phyloP scores from a whole-genome alignment of 2,888 invertebrate species.

The Leptothorax acervorum region DNA sequence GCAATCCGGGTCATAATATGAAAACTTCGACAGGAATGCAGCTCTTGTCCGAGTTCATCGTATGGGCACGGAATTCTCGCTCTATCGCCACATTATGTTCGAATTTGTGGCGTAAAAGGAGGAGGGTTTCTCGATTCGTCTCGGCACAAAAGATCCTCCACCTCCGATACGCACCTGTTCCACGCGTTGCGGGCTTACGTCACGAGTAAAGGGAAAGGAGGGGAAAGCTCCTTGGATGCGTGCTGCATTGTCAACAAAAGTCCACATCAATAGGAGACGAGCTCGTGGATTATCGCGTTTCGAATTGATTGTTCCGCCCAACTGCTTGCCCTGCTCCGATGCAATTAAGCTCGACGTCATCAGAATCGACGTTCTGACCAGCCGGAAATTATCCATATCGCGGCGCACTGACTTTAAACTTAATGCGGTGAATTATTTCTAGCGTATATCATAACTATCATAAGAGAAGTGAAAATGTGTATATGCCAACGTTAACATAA shows the following conservation, averaged over 20 bases:
- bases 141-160: conserved; percentile 36
- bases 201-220: conserved; percentile 40
- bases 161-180: conserved; percentile 45
- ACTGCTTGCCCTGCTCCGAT: background rate
- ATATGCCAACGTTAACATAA: background rate
- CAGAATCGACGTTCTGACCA: background rate
- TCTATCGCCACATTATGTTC: conserved; percentile 41
- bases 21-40: conserved; percentile 39
- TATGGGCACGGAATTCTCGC: conserved; percentile 33
- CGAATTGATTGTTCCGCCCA: conserved; percentile 17
- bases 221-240: conserved; percentile 24
- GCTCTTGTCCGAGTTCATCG: conserved; percentile 10
- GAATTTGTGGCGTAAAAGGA: conserved; percentile 31
- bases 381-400: conserved; percentile 8
- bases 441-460: background rate
- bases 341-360: background rate
- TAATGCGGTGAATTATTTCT: background rate
- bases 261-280: conserved; percentile 31
- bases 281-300: conserved; percentile 51
- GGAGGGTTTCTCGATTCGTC: conserved; percentile 35
- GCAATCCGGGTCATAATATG: conserved; percentile 36
- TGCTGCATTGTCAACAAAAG: conserved; percentile 34
- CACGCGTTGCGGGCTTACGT: conserved; percentile 18
- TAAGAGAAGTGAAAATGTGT: background rate
- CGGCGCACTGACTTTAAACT: background rate